Base-by-base conservation (phyloP, 1,140 invertebrate species). In the Bombus fervidus region DNA sequence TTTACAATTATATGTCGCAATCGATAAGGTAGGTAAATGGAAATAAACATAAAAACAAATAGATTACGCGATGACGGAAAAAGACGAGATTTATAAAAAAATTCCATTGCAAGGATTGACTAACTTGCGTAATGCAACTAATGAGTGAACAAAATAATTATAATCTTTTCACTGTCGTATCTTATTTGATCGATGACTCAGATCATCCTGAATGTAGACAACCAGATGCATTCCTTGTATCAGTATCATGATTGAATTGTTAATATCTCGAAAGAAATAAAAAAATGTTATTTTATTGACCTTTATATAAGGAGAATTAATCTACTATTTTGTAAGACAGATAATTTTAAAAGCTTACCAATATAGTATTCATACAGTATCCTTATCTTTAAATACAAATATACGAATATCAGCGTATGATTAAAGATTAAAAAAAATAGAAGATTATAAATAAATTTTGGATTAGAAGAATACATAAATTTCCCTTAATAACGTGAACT, bases 231-330 rank as follows among this genome's bases (percentile, higher is more conserved):
- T 10, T n/a, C 28, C 13, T 3, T 2, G 12, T n/a, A 41, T 41
- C 12, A 28, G 12, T 2, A 47, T 43, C 28, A 15, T 5, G 10
- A 69, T 39, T 69, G 22, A 25, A 34, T 31, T 47, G n/a, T 9
- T 34, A 13, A 31, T 53, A 3, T 31, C 8, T 53, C 9, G 15
- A 15, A 34, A 47, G 3, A 31, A 28, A 34, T 47, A 74, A 34
- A 31, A 18, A 3, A 25, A 66, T n/a, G 10, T 62, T 62, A 62
- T 62, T 28, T 62, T 13, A 62, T 62, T 62, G 10, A 62, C 2
- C 3, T n/a, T 62, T n/a, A n/a, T 5, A n/a, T n/a, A n/a, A n/a
- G 1, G 0, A n/a, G 12, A 2, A 13, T 8, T 22, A 53, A 22
- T 53, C 18, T 53, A 53, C 1, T 1, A 6, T 53, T 53, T 22